phyloP scores from a whole-genome alignment of 2,113 vertebrate species.

The Coregonus clupeaformis region DNA sequence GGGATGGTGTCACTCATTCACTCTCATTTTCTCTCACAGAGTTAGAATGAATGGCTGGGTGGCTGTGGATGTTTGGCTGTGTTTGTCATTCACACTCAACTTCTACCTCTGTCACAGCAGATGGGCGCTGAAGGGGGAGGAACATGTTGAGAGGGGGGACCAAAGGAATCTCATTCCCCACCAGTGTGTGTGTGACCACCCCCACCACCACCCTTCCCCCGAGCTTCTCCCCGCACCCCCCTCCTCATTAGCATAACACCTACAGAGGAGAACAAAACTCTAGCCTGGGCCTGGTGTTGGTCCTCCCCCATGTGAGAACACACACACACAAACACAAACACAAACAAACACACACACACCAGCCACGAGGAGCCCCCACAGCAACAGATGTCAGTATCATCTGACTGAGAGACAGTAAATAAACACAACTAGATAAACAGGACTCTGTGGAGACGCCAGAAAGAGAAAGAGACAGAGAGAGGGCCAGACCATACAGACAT shows the following conservation, averaged over 20 bases:
- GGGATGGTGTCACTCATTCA: neutral
- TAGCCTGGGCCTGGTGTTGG: neutral
- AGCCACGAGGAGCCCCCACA: neutral
- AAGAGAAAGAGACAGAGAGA: neutral
- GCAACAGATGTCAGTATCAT: constrained; percentile 26
- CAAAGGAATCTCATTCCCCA: constrained; percentile 15
- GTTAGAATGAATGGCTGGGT: neutral
- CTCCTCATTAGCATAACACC: constrained; percentile 8
- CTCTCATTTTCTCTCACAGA: neutral
- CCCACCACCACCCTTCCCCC: neutral
- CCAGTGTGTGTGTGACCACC: neutral
- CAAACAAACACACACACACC: neutral
- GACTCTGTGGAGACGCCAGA: neutral
- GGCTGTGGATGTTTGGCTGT: constrained; percentile 4
- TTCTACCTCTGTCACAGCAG: constrained; percentile 2
- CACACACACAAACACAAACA: neutral
- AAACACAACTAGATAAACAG: constrained; percentile 20
- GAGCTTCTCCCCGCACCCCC: neutral
- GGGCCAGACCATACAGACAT: neutral
- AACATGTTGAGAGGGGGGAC: neutral
- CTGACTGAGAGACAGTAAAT: constrained; percentile 6
- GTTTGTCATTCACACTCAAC: constrained; percentile 3
- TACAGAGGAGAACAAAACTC: constrained; percentile 11
- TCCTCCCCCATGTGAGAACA: neutral
- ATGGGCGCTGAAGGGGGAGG: constrained; percentile 8